These are phyloP conservation scores for Brachionus sp. DNA, from an alignment of 1,140 invertebrate genomes.

Conservation along the genomic window DNA sequence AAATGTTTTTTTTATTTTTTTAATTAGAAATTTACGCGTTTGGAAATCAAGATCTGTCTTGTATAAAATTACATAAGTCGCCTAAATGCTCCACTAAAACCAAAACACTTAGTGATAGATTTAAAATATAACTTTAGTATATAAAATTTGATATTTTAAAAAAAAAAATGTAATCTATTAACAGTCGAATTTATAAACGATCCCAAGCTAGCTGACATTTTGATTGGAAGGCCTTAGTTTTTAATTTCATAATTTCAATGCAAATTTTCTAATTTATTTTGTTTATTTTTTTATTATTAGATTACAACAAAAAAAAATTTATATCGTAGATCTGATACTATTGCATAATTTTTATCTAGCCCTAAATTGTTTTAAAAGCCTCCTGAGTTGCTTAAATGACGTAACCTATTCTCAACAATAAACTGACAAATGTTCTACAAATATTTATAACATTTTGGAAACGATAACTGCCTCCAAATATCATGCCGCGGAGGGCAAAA, in stretches of 20 bases:
- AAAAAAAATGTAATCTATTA: neutral
- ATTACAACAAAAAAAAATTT: neutral
- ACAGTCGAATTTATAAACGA: neutral
- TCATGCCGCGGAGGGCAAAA: neutral
- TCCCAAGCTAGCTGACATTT: neutral
- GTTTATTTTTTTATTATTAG: neutral
- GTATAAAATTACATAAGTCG: neutral
- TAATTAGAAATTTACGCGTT: slow-evolving; percentile 21
- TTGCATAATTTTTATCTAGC: neutral
- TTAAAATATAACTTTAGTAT: neutral
- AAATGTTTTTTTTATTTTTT: neutral
- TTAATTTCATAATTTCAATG: neutral
- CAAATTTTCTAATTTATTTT: neutral
- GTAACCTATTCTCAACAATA: neutral
- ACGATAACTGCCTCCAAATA: neutral
- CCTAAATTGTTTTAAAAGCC: neutral
- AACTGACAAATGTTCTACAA: neutral
- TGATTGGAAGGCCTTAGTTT: neutral
- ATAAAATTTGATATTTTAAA: neutral
- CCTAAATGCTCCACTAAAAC: neutral
- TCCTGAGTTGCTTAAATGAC: neutral
- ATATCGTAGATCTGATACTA: neutral
- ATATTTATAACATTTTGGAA: neutral
- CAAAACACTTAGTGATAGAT: too few relatives aligned
- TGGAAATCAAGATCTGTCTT: neutral